Evolutionary conservation across 2,888 invertebrate species (phyloP), one percentile per base, ranked within the genome.

Genomic region (Busseola fusca): DNA sequence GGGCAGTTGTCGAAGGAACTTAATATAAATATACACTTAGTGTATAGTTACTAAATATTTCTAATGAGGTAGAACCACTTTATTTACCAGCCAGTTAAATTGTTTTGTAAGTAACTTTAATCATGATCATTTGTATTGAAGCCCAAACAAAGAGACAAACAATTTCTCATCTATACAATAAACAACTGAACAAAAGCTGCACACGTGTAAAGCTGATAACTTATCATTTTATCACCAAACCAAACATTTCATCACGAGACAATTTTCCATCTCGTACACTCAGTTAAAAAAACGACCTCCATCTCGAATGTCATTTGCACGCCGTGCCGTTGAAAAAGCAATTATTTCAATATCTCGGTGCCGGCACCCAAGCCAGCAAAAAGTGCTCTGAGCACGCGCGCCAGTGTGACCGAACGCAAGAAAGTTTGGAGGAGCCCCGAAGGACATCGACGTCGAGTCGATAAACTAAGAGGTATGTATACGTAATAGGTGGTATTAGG

Each of bases 241-340:
- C 89, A 91, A 93, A 92, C 90, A 91, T 93, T 94, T 93, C 93
- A 92, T 92, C 93, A 93, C 89, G 76, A 90, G 91, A 89, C 90
- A 91, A 93, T 94, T 94, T 94, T 93, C 92, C 93, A 90, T 91
- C 92, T 92, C 89, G 91, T 92, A 91, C 86, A 88, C 86, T 85
- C 84, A 80, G 82, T 87, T 86, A 91, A 95, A 95, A 95, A 95
- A 95, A 92, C 94, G 95, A 93, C 95, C 95, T 95, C 95, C 94
- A 93, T 95, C 92, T 93, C 95, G 95, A 95, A 95, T 95, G 95
- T 95, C 95, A 95, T 95, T 95, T 95, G 95, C 94, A 94, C 95
- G 94, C 89, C 94, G 93, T 94, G 94, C 92, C 93, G 95, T 93
- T 93, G 94, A 94, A 95, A 95, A 95, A 95, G 94, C 93, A 95